Conservation (phyloP, 2,113 vertebrate genomes). For the Pungitius pungitius region DNA sequence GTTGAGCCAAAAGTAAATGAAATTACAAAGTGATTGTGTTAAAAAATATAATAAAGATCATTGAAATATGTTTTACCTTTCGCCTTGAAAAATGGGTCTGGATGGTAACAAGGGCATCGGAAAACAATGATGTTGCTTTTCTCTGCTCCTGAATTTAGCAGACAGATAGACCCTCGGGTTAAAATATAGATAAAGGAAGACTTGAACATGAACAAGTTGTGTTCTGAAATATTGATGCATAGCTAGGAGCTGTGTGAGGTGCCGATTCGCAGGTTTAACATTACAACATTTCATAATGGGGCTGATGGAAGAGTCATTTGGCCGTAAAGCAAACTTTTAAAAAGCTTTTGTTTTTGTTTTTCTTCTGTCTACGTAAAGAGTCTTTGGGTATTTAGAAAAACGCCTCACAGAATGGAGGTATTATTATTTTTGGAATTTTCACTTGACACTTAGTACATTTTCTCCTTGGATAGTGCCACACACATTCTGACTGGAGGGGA, state of each 20-base stretch:
- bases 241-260: not conserved
- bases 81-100: constrained; percentile 1
- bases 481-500: not conserved
- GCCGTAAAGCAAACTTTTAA: not conserved
- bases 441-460: too few species aligned
- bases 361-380: too few species aligned
- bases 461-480: too few species aligned
- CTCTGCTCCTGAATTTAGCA: not conserved
- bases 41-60: not conserved
- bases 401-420: too few species aligned
- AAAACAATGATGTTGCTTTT: not conserved
- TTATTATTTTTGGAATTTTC: not conserved
- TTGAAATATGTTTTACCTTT: not conserved
- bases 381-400: too few species aligned
- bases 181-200: not conserved
- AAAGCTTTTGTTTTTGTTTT: too few species aligned
- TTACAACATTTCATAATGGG: not conserved
- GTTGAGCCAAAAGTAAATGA: not conserved
- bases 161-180: not conserved
- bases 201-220: not conserved
- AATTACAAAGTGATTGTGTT: not conserved
- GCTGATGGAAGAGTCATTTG: not conserved
- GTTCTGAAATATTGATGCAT: not conserved
- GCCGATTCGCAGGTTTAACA: too few species aligned
- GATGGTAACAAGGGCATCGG: not conserved